These are phyloP conservation scores for Bovichtus variegatus DNA, from an alignment of 2,797 vertebrate species.

Conservation along the genomic window DNA sequence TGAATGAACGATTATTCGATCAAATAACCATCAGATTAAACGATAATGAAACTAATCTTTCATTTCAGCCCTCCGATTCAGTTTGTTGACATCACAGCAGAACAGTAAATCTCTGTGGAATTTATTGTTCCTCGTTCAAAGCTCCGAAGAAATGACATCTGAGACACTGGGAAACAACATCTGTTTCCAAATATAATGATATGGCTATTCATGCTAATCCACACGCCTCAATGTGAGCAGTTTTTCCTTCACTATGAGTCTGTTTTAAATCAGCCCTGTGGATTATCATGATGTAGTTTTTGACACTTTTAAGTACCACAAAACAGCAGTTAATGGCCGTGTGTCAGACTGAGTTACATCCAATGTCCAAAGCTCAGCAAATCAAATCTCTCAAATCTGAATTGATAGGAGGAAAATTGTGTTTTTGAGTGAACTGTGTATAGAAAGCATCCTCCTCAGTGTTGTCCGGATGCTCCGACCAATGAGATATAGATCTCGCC, in stretches of 20 bases:
- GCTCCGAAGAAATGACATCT: background rate
- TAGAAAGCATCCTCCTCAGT: background rate
- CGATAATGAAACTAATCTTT: background rate
- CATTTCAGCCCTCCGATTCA: background rate
- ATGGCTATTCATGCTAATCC: constrained; percentile 38
- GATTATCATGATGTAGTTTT: constrained; percentile 25
- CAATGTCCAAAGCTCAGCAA: background rate
- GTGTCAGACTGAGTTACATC: background rate
- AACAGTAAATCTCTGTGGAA: constrained; percentile 26
- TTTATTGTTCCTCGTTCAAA: constrained; percentile 14
- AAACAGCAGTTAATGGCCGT: background rate
- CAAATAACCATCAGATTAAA: background rate
- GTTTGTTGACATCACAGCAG: constrained; percentile 14
- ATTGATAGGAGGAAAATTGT: background rate
- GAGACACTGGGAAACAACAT: constrained; percentile 35
- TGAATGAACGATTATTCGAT: background rate
- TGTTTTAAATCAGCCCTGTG: constrained; percentile 17
- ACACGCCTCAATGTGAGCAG: constrained; percentile 9
- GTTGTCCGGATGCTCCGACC: constrained; percentile 18
- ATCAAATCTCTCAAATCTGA: background rate
- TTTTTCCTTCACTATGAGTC: background rate
- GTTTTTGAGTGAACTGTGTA: background rate
- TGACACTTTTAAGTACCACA: constrained; percentile 30
- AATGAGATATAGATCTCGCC: constrained; percentile 52
- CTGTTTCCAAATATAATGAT: constrained; percentile 50